These are phyloP conservation scores for Eolophus roseicapilla DNA, from an alignment of 2,113 vertebrate species.

Conservation along the genomic window DNA sequence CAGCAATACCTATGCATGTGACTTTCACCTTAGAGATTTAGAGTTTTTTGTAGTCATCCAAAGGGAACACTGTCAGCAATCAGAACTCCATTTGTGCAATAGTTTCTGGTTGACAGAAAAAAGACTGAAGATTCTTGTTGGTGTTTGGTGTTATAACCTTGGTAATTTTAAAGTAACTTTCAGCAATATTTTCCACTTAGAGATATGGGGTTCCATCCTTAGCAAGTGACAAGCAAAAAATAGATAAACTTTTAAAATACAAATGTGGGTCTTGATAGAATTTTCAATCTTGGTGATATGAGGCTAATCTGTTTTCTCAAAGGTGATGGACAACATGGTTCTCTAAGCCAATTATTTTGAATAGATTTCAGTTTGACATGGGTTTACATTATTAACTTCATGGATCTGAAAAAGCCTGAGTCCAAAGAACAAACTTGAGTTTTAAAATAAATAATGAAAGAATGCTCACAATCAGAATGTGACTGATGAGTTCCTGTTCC, in stretches of 20 bases:
- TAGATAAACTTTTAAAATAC: not conserved
- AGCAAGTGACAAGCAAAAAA: not conserved
- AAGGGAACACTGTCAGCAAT: not conserved
- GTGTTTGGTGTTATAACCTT: not conserved
- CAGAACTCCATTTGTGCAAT: not conserved
- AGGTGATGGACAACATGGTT: not conserved
- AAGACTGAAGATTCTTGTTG: not conserved
- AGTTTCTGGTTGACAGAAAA: not conserved
- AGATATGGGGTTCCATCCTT: not conserved
- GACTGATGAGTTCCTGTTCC: not conserved
- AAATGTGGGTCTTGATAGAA: not conserved
- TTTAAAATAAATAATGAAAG: not conserved
- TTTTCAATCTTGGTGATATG: not conserved
- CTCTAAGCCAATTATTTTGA: not conserved
- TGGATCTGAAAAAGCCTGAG: not conserved
- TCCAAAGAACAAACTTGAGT: not conserved
- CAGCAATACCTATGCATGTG: not conserved
- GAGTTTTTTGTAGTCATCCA: not conserved
- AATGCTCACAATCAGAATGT: not conserved
- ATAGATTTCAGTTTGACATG: not conserved
- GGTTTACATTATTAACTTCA: not conserved
- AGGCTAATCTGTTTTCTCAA: not conserved
- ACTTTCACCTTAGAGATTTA: not conserved
- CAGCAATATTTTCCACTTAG: not conserved
- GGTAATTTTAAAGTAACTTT: not conserved